phyloP scores from a whole-genome alignment of 1,140 invertebrate species.

The Neodiprion fabricii region DNA sequence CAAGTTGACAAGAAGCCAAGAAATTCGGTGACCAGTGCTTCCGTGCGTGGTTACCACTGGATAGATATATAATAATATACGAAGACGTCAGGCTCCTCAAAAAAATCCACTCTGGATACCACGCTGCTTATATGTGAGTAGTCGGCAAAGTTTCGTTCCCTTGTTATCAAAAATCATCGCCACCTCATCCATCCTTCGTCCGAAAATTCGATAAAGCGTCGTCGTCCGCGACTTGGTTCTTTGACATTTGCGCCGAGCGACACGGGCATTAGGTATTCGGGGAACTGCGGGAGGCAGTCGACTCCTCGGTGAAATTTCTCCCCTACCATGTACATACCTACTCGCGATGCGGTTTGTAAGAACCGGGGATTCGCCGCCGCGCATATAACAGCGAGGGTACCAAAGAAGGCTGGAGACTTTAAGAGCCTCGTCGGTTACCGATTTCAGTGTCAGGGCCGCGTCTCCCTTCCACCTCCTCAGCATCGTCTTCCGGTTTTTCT shows the following conservation, averaged over 20 bases:
- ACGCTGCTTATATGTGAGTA: constrained; percentile 61
- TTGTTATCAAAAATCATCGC: not conserved
- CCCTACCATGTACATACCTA: constrained; percentile 31
- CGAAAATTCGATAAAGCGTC: too few relatives aligned
- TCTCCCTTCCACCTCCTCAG: constrained; percentile 27
- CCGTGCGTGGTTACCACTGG: constrained; percentile 43
- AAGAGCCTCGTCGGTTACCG: constrained; percentile 22
- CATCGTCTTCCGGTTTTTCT: constrained; percentile 28
- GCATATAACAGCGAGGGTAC: not conserved
- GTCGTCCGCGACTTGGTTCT: constrained; percentile 16
- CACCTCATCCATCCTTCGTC: not conserved
- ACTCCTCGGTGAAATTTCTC: constrained; percentile 48
- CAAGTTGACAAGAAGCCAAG: constrained; percentile 4
- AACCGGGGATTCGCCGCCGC: constrained; percentile 8
- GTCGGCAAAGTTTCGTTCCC: constrained; percentile 9
- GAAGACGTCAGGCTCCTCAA: constrained; percentile 49
- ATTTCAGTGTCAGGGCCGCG: constrained; percentile 22
- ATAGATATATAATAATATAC: constrained; percentile 44
- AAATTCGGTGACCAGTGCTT: constrained; percentile 35
- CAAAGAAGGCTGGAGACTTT: constrained; percentile 32
- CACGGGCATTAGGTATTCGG: constrained; percentile 27
- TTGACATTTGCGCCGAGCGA: constrained; percentile 28
- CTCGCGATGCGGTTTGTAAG: constrained; percentile 10
- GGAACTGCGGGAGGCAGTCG: constrained; percentile 29
- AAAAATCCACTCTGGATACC: constrained; percentile 62